phyloP scores from a whole-genome alignment of 2,888 invertebrate genomes.

The Leucophenga maculata region DNA sequence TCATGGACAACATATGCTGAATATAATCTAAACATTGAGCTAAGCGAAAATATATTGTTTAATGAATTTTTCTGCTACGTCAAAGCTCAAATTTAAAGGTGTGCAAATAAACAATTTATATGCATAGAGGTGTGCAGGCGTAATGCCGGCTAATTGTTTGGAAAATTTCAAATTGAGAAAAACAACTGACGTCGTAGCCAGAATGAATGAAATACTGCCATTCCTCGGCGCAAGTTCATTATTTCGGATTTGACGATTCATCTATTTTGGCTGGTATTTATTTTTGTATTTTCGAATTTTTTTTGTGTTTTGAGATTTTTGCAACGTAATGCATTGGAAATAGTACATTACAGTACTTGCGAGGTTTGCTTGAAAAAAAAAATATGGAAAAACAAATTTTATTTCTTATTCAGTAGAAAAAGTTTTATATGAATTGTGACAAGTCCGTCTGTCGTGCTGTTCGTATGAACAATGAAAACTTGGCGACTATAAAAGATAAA shows the following conservation, averaged over 20 bases:
- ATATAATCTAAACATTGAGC: not conserved
- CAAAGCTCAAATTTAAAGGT: constrained; percentile 11
- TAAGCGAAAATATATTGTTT: constrained; percentile 36
- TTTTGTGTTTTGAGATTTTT: constrained; percentile 17
- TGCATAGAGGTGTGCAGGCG: too few species aligned
- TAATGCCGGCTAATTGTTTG: too few species aligned
- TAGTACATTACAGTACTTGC: too few species aligned
- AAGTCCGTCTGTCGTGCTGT: too few species aligned
- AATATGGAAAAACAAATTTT: too few species aligned
- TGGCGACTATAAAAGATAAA: too few species aligned
- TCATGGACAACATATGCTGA: constrained; percentile 16
- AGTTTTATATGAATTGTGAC: too few species aligned
- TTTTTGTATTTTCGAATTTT: constrained; percentile 41
- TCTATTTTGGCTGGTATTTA: constrained; percentile 48
- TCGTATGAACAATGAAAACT: too few species aligned
- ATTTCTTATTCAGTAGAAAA: too few species aligned
- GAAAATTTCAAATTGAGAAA: too few species aligned
- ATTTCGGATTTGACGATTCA: constrained; percentile 48
- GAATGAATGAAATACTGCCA: constrained; percentile 54
- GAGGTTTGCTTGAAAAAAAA: too few species aligned
- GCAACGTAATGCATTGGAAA: too few species aligned
- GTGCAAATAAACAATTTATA: not conserved
- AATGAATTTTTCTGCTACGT: constrained; percentile 28
- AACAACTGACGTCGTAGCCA: not conserved
- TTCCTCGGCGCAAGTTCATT: constrained; percentile 61